Percentiles rank a stretch among this genome's conserved stretches.
Conservation (phyloP, 2,113 vertebrate genomes). For the chimpanzee (Pan troglodytes) region NHGRI_mPanTro3-v2.1_pri NC_072408.2:49080001-49080500, state of each 20-base stretch:
- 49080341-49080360: background rate
- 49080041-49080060: background rate
- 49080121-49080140: background rate
- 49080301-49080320: background rate
- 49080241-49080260: no score
- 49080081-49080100: background rate
- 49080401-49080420: background rate
- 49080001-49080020: background rate
- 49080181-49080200: background rate
- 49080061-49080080: background rate
- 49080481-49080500: background rate
- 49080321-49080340: background rate
- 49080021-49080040: background rate
- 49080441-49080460: background rate
- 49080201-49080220: background rate
- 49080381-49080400: background rate
- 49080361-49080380: background rate
- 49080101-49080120: background rate
- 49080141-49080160: background rate
- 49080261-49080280: background rate
- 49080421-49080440: background rate
- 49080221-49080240: background rate
- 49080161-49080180: background rate
- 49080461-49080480: background rate
- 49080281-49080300: background rate